Conservation (phyloP, 2,113 vertebrate genomes). For the Poeciliopsis prolifica region DNA sequence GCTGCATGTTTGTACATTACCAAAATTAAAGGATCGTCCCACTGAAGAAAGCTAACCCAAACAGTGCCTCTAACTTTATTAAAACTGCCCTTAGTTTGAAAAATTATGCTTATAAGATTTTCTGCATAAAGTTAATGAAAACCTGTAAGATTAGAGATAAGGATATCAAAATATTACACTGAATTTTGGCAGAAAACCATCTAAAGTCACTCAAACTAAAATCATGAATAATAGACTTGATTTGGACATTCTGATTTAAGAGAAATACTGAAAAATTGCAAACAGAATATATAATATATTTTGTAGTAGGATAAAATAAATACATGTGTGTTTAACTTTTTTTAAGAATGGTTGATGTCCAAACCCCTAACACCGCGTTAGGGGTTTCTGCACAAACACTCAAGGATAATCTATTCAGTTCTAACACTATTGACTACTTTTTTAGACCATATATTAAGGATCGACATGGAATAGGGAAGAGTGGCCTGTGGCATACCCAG, state of each 20-base stretch:
- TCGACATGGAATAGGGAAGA: conserved; percentile 52
- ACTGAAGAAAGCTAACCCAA: not conserved
- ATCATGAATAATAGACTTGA: too few species aligned
- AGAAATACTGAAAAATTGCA: too few species aligned
- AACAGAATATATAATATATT: not conserved
- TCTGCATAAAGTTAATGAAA: too few species aligned
- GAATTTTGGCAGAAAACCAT: too few species aligned
- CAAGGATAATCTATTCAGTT: conserved; percentile 71
- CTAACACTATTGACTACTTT: conserved; percentile 59
- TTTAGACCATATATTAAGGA: conserved; percentile 62
- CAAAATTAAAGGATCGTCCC: not conserved
- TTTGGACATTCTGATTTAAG: too few species aligned
- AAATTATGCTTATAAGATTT: too few species aligned
- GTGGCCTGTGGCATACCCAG: conserved; percentile 62
- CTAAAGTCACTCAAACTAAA: too few species aligned
- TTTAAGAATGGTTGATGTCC: conserved; percentile 2
- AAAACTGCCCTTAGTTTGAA: not conserved
- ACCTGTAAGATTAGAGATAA: too few species aligned
- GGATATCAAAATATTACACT: too few species aligned
- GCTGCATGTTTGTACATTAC: not conserved
- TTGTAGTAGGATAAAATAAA: not conserved
- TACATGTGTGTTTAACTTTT: not conserved
- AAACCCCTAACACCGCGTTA: conserved; percentile 26
- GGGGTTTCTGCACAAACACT: conserved; percentile 37
- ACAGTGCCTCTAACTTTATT: not conserved